Evolutionary conservation across 1,140 invertebrate species (phyloP).

Genomic region (Pristionchus pacificus): DNA sequence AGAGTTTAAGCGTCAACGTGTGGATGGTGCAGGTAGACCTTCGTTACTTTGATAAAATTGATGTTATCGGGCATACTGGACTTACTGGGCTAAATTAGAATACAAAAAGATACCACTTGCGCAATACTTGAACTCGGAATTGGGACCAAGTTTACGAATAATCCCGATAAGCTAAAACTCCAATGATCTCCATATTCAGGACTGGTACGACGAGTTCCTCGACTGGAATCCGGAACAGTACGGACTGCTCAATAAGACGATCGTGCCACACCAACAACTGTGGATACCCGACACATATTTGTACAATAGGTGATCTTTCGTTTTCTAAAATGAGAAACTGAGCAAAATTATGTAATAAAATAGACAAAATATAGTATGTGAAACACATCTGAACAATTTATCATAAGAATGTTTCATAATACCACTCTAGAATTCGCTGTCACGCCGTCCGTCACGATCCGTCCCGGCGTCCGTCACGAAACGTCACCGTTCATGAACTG

Average conservation of each 20-base stretch:
- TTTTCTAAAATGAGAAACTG: neutral
- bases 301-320: conserved; percentile 42
- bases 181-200: no score
- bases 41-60: no score
- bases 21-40: conserved; percentile 46
- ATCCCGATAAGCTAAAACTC: neutral
- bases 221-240: conserved; percentile 49
- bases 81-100: no score
- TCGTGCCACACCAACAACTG: conserved; percentile 51
- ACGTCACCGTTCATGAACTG: no score
- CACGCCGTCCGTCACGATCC: no score
- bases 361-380: neutral
- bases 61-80: no score
- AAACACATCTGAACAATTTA: conserved; percentile 9
- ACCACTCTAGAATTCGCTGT: no score
- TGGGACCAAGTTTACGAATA: neutral
- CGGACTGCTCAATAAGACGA: conserved; percentile 54
- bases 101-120: no score
- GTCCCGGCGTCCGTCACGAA: no score
- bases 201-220: conserved; percentile 55
- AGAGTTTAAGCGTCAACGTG: conserved; percentile 49
- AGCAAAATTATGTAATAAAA: neutral
- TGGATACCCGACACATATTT: conserved; percentile 55
- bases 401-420: no score
- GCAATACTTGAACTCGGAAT: conserved; percentile 8